phyloP scores from a whole-genome alignment of 2,888 invertebrate species.

The Netelia fuscicornis region DNA sequence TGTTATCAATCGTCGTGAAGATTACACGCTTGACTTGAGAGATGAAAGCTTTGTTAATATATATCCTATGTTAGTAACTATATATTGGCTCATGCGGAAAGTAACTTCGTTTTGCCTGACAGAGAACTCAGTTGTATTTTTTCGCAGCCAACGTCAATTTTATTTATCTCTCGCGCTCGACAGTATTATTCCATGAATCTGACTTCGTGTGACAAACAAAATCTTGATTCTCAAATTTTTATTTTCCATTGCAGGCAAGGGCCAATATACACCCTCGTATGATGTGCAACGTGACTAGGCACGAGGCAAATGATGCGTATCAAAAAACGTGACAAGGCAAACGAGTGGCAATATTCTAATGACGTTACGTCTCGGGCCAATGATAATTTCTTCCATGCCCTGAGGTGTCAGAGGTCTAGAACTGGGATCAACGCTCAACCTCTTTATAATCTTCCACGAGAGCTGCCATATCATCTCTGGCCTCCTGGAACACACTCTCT shows the following conservation, averaged over 20 bases:
- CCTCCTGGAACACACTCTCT: slow-evolving; percentile 88
- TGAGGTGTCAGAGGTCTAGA: slow-evolving; percentile 3
- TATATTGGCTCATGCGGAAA: neutral
- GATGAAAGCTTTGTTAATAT: neutral
- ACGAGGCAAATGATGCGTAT: too few species aligned
- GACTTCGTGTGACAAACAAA: too few species aligned
- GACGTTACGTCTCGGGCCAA: neutral
- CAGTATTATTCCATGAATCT: too few species aligned
- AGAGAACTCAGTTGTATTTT: too few species aligned
- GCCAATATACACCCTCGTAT: too few species aligned
- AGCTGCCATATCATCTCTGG: slow-evolving; percentile 88
- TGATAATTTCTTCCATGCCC: neutral
- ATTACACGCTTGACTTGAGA: slow-evolving; percentile 18
- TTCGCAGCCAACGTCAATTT: too few species aligned
- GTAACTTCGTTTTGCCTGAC: too few species aligned
- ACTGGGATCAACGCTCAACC: slow-evolving; percentile 85
- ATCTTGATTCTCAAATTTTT: too few species aligned
- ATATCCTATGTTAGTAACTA: neutral
- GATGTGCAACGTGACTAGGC: too few species aligned
- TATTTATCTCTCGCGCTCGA: too few species aligned
- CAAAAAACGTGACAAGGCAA: too few species aligned
- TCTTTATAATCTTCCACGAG: slow-evolving; percentile 89
- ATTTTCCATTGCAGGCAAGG: too few species aligned
- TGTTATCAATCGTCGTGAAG: slow-evolving; percentile 42
- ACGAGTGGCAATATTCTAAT: neutral